Evolutionary conservation across 1,140 invertebrate genomes (phyloP).

Genomic region (Drosophila micromelanica): DNA sequence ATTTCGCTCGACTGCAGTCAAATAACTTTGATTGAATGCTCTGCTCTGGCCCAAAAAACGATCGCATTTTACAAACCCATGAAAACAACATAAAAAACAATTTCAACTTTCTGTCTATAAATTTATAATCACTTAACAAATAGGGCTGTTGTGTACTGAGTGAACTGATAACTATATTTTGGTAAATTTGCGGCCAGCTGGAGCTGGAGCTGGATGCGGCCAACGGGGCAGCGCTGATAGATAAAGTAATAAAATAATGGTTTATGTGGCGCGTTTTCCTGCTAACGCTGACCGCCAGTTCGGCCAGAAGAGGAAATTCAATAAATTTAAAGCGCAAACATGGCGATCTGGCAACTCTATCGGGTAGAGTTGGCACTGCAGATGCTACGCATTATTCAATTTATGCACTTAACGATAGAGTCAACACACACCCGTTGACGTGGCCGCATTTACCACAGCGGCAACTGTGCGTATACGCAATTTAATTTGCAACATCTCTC

Average conservation of each 20-base stretch:
- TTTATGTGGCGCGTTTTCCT: conserved; percentile 35
- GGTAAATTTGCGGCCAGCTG: conserved; percentile 17
- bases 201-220: not conserved
- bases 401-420: conserved; percentile 78
- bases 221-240: conserved; percentile 11
- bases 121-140: not conserved
- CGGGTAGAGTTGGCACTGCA: conserved; percentile 42
- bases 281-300: not conserved
- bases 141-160: conserved; percentile 9
- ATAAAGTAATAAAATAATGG: conserved; percentile 52
- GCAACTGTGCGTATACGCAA: conserved; percentile 74
- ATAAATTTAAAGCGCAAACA: conserved; percentile 60
- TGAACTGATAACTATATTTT: conserved; percentile 12
- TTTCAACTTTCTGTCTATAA: not conserved
- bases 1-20: conserved; percentile 45
- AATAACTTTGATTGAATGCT: conserved; percentile 51
- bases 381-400: conserved; percentile 62
- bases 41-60: conserved; percentile 12
- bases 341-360: conserved; percentile 54
- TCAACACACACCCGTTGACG: conserved; percentile 34
- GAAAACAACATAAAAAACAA: not conserved
- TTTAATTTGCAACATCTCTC: conserved; percentile 62
- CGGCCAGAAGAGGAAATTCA: conserved; percentile 37
- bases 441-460: conserved; percentile 44
- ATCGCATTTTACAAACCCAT: not conserved